Evolutionary conservation across 2,888 invertebrate genomes (phyloP), one percentile per base, ranked within the genome.

Genomic region (Drosophila demipolita): DNA sequence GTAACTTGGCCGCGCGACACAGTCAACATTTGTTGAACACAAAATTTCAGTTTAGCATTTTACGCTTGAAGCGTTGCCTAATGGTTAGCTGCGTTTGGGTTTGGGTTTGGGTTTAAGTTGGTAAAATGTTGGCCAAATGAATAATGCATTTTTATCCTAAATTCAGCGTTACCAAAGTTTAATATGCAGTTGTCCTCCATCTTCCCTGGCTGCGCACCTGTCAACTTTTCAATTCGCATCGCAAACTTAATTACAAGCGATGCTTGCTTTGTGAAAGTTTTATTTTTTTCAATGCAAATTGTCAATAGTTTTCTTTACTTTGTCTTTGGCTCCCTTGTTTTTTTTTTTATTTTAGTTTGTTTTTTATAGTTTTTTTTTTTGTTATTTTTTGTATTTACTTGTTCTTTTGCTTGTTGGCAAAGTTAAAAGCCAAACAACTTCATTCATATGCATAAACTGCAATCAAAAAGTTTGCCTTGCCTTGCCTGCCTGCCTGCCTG

Each of bases 21-120:
- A 87, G 86, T 89, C 90, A 86, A 89, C 86, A 86, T 86, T 87
- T 79, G 90, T 87, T 79, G 68, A 85, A 87, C 88, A 87, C 82
- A 73, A 76, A 83, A 87, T 88, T 89, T 89, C 74, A 85, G 88
- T 83, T 89, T 83, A 85, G 86, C 81, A 86, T 86, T 86, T 84
- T 89, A 80, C 78, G 89, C 80, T 74, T 75, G 87, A 83, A 77
- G 89, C 87, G 64, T 69, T 73, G 83, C 78, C 83, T 83, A 88
- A 88, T 83, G 87, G 75, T 32, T 63, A 63, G 48, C 29, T 29
- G 55, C 45, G 20, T 23, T 63, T 33, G 42, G 11, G 15, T 23
- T 50, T 12, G 11, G n/a, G n/a, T n/a, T n/a, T n/a, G n/a, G 38
- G 15, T 23, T 23, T 23, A 1, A 38, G n/a, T 17, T 33, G 36